These are phyloP conservation scores for Bufo bufo DNA, from an alignment of 2,113 vertebrate genomes.

Conservation along the genomic window DNA sequence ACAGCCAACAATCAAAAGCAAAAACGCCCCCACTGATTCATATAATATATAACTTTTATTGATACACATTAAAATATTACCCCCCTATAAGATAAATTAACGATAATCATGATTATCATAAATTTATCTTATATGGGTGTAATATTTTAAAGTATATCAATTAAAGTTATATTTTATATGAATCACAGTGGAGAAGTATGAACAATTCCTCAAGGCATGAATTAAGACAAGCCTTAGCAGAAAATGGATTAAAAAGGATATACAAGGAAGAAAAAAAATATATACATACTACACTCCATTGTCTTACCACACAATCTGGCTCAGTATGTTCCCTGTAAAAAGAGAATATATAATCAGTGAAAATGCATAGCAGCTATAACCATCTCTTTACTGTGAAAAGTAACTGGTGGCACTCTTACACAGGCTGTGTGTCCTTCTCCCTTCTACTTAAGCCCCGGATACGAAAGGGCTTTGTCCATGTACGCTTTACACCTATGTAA, in stretches of 20 bases:
- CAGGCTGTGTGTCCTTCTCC: conserved; percentile 82
- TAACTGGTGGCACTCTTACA: conserved; percentile 69
- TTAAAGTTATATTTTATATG: too few relatives aligned
- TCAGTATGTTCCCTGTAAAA: conserved; percentile 70
- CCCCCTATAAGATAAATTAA: too few relatives aligned
- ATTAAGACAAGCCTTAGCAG: neutral
- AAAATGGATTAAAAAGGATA: neutral
- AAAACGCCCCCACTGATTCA: too few relatives aligned
- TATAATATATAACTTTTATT: too few relatives aligned
- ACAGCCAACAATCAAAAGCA: too few relatives aligned
- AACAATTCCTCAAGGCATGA: neutral
- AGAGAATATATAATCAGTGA: neutral
- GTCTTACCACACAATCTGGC: conserved; percentile 69
- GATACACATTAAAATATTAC: too few relatives aligned
- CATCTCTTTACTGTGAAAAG: neutral
- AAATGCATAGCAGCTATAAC: neutral
- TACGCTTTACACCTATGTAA: conserved; percentile 79
- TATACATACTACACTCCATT: neutral
- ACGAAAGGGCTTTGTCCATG: conserved; percentile 86
- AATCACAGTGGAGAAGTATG: too few relatives aligned
- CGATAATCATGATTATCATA: too few relatives aligned
- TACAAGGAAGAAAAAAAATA: neutral
- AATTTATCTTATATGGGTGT: too few relatives aligned
- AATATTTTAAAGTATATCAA: too few relatives aligned
- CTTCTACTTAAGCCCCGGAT: conserved; percentile 86